phyloP scores from a whole-genome alignment of 2,113 vertebrate genomes.

The Carlito syrichta region DNA sequence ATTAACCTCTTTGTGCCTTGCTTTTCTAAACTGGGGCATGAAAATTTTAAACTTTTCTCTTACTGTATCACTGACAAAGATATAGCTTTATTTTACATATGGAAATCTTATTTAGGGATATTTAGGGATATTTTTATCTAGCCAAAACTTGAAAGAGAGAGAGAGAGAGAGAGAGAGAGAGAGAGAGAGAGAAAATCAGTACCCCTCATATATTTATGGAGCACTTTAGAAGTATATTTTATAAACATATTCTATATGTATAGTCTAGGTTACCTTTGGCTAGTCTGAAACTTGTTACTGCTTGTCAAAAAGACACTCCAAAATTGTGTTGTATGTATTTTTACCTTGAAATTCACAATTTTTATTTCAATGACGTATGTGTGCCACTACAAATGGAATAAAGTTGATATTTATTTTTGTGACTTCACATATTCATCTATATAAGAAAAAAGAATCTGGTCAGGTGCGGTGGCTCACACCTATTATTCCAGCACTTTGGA shows the following conservation, averaged over 20 bases:
- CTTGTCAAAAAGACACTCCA: background rate
- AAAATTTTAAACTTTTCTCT: background rate
- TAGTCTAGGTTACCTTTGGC: background rate
- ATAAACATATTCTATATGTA: no score
- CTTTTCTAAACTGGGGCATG: background rate
- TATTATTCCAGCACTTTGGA: no score
- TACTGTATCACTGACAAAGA: background rate
- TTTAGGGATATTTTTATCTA: background rate
- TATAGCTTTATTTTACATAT: background rate
- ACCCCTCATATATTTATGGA: background rate
- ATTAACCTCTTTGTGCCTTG: background rate
- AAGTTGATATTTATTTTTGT: constrained; percentile 66
- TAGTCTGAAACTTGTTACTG: constrained; percentile 32
- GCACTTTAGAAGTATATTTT: no score
- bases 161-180: background rate
- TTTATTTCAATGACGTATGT: constrained; percentile 51
- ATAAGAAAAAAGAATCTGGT: no score
- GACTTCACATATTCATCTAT: constrained; percentile 62
- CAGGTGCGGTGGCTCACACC: no score
- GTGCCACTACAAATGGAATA: constrained; percentile 21
- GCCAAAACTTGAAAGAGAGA: background rate
- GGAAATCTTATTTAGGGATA: background rate
- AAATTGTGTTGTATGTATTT: constrained; percentile 32
- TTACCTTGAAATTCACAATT: constrained; percentile 42
- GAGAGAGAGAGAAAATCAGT: background rate